Base-by-base conservation (phyloP, 2,113 vertebrate genomes). In the Procavia capensis region DNA sequence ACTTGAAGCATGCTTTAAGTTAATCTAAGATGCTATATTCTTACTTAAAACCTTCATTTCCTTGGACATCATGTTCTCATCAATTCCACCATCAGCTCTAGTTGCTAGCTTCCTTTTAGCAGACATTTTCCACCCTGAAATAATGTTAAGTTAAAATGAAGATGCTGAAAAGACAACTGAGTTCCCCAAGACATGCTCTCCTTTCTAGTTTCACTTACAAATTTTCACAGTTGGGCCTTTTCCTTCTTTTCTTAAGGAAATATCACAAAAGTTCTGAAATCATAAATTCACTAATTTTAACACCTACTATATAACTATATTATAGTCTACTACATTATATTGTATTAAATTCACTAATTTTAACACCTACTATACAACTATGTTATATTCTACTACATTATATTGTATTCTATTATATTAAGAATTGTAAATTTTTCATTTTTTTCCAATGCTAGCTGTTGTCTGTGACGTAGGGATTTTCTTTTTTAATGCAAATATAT, bases 111-210 rank as follows among this genome's bases (percentile, higher is more conserved):
- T 85, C 39, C 59, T 84, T 88, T 72, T 45, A 57, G 19, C 41
- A 85, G 27, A 79, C 22, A 59, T 63, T 81, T 84, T 80, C 72
- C 45, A 88, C 20, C 47, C 17, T 82, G 74, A 83, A 85, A 79
- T 43, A 83, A 87, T 89, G 66, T 57, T 72, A 92, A 85, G 36
- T 82, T 89, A 47, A 93, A 93, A 90, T 34, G 29, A 68, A 66
- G 43, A 85, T 22, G 34, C 22, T 59, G 13, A 36, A 76, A 85
- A 85, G 22, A 78, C 45, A 81, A 13, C 3, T 57, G 59, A 20
- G 10, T 19, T 82, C n/a, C 68, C 43, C 29, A 63, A 75, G 41
- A 70, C 43, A 59, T 70, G 66, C 2, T 81, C 31, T 24, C 39
- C 22, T 57, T 31, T 29, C 36, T 5, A 91, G 34, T 13, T 27